These are phyloP conservation scores for Dryobotodes eremita DNA, from an alignment of 2,888 invertebrate genomes.

Conservation along the genomic window DNA sequence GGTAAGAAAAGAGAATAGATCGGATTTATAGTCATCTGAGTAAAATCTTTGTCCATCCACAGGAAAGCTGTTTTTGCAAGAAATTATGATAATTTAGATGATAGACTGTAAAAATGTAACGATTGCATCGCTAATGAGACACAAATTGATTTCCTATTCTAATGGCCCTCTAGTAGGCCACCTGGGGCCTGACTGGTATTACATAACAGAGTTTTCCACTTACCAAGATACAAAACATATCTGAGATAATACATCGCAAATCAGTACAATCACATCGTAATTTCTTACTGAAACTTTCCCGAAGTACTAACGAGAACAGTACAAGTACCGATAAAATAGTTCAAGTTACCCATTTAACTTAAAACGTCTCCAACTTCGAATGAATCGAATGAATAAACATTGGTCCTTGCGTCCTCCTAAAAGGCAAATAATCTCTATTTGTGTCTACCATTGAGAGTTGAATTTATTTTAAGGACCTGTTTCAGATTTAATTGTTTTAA, in stretches of 20 bases:
- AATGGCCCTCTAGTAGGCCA: no score
- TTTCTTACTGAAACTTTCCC: slow-evolving; percentile 34
- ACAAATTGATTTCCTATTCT: no score
- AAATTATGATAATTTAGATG: no score
- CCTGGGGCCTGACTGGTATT: no score
- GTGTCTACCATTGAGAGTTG: slow-evolving; percentile 47
- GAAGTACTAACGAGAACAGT: slow-evolving; percentile 59
- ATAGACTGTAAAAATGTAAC: no score
- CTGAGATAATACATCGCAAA: slow-evolving; percentile 6
- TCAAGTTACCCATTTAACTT: slow-evolving; percentile 61
- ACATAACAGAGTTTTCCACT: not conserved
- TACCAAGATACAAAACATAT: not conserved
- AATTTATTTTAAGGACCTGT: slow-evolving; percentile 53
- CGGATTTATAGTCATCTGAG: no score
- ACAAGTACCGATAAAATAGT: slow-evolving; percentile 64
- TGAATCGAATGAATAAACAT: slow-evolving; percentile 57
- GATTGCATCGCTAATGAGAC: no score
- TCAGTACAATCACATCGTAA: slow-evolving; percentile 29
- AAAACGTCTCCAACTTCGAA: slow-evolving; percentile 57
- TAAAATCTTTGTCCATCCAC: no score
- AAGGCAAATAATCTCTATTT: slow-evolving; percentile 59
- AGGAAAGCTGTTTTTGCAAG: no score
- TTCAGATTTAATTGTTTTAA: slow-evolving; percentile 49
- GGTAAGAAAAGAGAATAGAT: no score
- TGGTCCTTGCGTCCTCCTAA: slow-evolving; percentile 34